A percentile compares a stretch with the other conserved stretches of the same genome.
phyloP scores from a whole-genome alignment of 2,113 vertebrate species.

The Circaetus cinerascens region DNA sequence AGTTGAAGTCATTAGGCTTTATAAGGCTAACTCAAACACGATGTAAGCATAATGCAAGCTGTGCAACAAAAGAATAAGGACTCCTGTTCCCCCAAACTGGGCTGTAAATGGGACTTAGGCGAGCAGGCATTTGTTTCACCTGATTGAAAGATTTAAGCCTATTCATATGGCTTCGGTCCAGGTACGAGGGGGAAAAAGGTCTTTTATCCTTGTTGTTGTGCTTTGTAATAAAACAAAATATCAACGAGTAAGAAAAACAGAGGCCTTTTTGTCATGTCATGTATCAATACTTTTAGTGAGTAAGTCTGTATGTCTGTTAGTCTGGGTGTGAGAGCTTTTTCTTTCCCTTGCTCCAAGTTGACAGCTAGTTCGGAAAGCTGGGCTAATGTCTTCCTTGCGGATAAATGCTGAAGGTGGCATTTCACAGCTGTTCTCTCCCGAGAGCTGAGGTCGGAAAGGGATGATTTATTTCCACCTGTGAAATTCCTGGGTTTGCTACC shows the following conservation, averaged over 20 bases:
- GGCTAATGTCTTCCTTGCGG: neutral
- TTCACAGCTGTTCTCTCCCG: conserved; percentile 25
- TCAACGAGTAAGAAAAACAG: neutral
- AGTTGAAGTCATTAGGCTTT: neutral
- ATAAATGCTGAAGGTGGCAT: neutral
- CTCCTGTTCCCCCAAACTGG: neutral
- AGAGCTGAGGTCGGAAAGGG: neutral
- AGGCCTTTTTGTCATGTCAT: neutral
- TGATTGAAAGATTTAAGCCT: neutral
- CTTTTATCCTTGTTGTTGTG: neutral
- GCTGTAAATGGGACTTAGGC: rapidly evolving
- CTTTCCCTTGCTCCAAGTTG: neutral
- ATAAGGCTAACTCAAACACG: neutral
- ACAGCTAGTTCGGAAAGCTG: neutral
- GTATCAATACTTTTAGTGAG: neutral
- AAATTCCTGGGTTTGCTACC: neutral
- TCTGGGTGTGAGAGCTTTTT: neutral
- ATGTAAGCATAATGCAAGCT: neutral
- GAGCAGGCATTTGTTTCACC: neutral
- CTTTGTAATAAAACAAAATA: neutral
- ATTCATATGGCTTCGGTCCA: neutral
- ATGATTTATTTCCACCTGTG: neutral
- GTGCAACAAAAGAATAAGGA: neutral
- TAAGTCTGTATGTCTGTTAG: neutral
- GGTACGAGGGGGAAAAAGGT: neutral